Conservation (phyloP, 2,888 invertebrate genomes). For the Harmothoe impar region DNA sequence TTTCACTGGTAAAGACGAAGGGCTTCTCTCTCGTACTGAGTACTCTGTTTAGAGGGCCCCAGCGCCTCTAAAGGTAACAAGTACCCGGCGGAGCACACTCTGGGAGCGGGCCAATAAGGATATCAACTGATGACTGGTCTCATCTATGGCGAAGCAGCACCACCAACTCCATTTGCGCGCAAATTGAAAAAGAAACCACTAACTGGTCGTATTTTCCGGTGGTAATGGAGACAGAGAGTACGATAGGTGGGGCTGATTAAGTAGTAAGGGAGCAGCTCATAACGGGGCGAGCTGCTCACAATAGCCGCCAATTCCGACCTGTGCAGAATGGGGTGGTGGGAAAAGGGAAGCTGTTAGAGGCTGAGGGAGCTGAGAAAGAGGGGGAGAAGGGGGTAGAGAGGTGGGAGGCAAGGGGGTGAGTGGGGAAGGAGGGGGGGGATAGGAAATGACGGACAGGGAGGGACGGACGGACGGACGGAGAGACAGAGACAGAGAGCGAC, state of each 20-base stretch:
- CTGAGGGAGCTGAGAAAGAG: no score
- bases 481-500: no score
- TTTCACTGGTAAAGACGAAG: background rate
- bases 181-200: constrained; percentile 53
- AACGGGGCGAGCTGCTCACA: background rate
- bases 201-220: background rate
- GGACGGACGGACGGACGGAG: no score
- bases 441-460: no score
- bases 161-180: constrained; percentile 23
- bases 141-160: background rate
- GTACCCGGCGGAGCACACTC: constrained; percentile 15
- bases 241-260: constrained; percentile 27
- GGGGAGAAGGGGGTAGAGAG: no score
- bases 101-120: constrained; percentile 16
- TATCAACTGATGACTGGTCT: constrained; percentile 52
- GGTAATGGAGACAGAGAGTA: constrained; percentile 44
- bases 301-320: constrained; percentile 4
- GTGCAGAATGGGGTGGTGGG: background rate
- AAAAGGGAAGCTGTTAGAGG: background rate
- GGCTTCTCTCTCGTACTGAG: background rate
- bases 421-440: no score
- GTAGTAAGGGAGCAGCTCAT: constrained; percentile 10
- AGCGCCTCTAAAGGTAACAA: constrained; percentile 10
- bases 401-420: no score
- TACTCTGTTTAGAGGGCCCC: background rate